Evolutionary conservation across 2,888 invertebrate species (phyloP).

Genomic region (Schizaphis graminum): DNA sequence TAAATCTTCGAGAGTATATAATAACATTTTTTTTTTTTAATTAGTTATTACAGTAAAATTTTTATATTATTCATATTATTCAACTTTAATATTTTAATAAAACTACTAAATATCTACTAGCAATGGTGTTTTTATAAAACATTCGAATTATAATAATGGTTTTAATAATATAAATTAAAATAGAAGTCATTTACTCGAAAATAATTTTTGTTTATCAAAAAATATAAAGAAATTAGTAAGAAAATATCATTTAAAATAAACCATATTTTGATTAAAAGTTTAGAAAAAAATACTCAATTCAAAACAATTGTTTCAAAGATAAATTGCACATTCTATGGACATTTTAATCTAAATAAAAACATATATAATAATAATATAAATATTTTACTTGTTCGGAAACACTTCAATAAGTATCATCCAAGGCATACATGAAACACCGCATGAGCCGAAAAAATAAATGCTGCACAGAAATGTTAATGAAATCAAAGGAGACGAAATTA

Average conservation of each 20-base stretch:
- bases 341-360: too few species aligned
- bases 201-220: background rate
- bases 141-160: background rate
- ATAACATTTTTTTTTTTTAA: background rate
- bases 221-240: background rate
- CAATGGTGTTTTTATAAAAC: background rate
- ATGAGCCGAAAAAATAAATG: constrained; percentile 71
- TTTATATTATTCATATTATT: background rate
- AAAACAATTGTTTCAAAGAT: background rate
- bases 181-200: background rate
- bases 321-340: background rate
- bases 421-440: constrained; percentile 71
- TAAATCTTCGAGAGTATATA: too few species aligned
- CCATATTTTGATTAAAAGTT: background rate
- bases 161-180: background rate
- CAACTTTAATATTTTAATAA: background rate
- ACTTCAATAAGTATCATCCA: constrained; percentile 75
- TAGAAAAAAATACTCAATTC: background rate
- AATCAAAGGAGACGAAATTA: constrained; percentile 69
- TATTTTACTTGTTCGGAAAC: constrained; percentile 74
- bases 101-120: background rate
- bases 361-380: background rate
- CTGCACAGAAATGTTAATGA: constrained; percentile 72
- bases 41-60: background rate
- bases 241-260: background rate